A percentile compares a stretch with the other conserved stretches of the same genome.
Conservation (phyloP, 2,113 vertebrate genomes). For the Hydrolagus affinis region DNA sequence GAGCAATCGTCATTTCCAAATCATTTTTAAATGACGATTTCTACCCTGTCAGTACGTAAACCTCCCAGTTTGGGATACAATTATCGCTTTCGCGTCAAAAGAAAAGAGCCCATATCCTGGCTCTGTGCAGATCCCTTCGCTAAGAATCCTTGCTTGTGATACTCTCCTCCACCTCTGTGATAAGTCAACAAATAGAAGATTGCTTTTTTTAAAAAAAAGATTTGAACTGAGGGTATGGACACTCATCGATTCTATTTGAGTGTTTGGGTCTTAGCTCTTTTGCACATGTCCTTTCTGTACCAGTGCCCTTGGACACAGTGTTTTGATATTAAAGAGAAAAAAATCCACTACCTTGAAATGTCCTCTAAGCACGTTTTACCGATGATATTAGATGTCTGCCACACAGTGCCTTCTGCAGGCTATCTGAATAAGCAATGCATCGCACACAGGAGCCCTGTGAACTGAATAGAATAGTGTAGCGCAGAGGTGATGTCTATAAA, state of each 20-base stretch:
- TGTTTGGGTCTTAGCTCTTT: neutral
- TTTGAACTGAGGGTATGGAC: too few species aligned
- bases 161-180: neutral
- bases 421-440: neutral
- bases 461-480: neutral
- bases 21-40: constrained; percentile 6
- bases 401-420: neutral
- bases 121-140: neutral
- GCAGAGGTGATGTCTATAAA: neutral
- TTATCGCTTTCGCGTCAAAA: constrained; percentile 24
- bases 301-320: neutral
- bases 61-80: neutral
- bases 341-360: constrained; percentile 5
- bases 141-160: neutral
- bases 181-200: constrained; percentile 4
- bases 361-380: neutral
- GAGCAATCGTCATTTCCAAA: constrained; percentile 23
- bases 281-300: neutral
- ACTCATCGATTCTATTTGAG: neutral
- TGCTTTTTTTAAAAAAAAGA: neutral
- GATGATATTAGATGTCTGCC: neutral
- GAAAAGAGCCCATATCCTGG: neutral
- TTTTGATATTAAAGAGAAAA: neutral
- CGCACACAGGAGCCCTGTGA: neutral
- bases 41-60: constrained; percentile 14